These are phyloP conservation scores for Porites rus DNA, from an alignment of 92 coral and sea anemone genomes.

Conservation along the genomic window DNA sequence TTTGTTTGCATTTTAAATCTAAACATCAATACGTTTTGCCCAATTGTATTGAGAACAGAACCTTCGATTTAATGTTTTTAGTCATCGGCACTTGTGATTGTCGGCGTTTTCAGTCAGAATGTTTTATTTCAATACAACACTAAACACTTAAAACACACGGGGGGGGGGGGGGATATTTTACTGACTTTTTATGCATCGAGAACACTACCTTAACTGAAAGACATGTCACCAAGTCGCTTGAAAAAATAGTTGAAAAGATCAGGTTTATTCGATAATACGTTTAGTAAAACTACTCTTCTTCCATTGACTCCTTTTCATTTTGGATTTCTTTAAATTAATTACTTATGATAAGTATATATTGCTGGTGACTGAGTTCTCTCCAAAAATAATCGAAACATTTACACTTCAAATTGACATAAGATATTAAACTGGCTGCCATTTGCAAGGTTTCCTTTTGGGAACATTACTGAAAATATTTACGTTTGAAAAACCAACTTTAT, in stretches of 20 bases:
- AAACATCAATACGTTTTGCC: conserved; percentile 35
- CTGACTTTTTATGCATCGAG: too few relatives aligned
- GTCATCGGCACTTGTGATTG: conserved; percentile 29
- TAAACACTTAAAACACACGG: neutral
- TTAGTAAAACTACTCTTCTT: too few relatives aligned
- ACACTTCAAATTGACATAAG: conserved; percentile 46
- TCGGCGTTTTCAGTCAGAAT: conserved; percentile 31
- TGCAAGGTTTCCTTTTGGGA: conserved; percentile 11
- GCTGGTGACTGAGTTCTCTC: neutral
- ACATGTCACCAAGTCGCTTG: too few relatives aligned
- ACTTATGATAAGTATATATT: too few relatives aligned
- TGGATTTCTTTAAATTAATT: neutral
- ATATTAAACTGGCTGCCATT: conserved; percentile 32
- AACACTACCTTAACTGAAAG: too few relatives aligned
- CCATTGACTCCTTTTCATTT: neutral
- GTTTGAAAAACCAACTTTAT: neutral
- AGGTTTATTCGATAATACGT: too few relatives aligned
- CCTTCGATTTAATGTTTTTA: conserved; percentile 14
- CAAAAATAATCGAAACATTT: conserved; percentile 31
- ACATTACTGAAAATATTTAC: conserved; percentile 30
- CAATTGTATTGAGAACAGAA: conserved; percentile 17
- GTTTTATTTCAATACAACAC: neutral
- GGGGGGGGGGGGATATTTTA: neutral
- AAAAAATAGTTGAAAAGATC: too few relatives aligned
- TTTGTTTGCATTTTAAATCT: conserved; percentile 35